Conservation (phyloP, 2,888 invertebrate genomes). For the Shargacucullia verbasci region DNA sequence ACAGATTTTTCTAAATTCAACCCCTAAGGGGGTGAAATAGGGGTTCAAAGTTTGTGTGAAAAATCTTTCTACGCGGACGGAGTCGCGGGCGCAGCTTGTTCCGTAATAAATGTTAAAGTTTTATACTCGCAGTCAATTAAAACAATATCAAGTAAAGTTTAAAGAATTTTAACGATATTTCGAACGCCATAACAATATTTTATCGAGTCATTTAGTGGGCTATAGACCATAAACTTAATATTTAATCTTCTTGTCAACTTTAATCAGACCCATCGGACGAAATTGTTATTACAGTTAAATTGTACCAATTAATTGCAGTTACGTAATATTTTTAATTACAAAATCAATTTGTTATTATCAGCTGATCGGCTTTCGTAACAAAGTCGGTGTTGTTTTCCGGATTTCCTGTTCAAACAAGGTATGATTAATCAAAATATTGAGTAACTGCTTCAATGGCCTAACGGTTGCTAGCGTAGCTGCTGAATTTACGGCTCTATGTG, state of each 20-base stretch:
- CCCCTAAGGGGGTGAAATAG: too few relatives aligned
- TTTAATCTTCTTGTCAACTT: constrained; percentile 20
- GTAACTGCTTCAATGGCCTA: too few relatives aligned
- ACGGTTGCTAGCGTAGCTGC: too few relatives aligned
- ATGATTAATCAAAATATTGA: background rate
- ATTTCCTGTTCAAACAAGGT: constrained; percentile 34
- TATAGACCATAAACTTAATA: constrained; percentile 16
- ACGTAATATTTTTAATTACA: constrained; percentile 32
- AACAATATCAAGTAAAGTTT: background rate
- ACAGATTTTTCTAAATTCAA: too few relatives aligned
- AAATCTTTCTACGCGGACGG: too few relatives aligned
- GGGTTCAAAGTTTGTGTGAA: too few relatives aligned
- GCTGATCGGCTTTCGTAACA: constrained; percentile 34
- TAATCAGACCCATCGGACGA: constrained; percentile 37
- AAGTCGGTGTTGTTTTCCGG: constrained; percentile 23
- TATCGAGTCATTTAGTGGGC: constrained; percentile 9
- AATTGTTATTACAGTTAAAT: constrained; percentile 24
- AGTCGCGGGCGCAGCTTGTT: too few relatives aligned
- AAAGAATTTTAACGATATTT: constrained; percentile 3
- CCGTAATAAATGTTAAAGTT: too few relatives aligned
- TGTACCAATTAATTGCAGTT: constrained; percentile 28
- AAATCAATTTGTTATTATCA: constrained; percentile 30
- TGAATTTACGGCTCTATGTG: too few relatives aligned
- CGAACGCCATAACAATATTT: constrained; percentile 15
- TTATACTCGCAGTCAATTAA: too few relatives aligned